A percentile compares a stretch with the other conserved stretches of the same genome.
Evolutionary conservation across 2,888 invertebrate species (phyloP).

Genomic region (Meiosimyza decipiens): DNA sequence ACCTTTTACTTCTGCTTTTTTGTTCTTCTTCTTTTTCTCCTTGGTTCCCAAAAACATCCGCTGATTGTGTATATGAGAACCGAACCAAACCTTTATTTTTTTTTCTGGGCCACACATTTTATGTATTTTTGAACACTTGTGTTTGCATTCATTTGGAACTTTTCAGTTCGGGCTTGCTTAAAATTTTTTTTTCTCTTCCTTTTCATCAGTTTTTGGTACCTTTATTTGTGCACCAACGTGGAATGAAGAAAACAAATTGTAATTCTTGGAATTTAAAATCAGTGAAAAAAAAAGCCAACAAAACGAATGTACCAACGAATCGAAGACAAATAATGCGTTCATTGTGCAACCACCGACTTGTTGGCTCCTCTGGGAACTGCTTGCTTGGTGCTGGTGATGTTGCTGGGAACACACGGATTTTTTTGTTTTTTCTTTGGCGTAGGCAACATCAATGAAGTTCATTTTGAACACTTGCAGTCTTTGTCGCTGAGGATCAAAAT

Average conservation of each 20-base stretch:
- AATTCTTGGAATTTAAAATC: constrained; percentile 35
- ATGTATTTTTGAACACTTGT: constrained; percentile 30
- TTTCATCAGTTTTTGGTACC: background rate
- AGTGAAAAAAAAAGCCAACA: constrained; percentile 16
- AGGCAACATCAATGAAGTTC: no score
- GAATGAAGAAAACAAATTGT: background rate
- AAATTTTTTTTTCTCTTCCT: background rate
- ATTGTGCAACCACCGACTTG: constrained; percentile 34
- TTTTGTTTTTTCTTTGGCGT: no score
- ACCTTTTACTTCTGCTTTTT: no score
- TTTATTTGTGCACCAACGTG: constrained; percentile 9
- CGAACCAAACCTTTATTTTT: no score
- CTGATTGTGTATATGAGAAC: no score
- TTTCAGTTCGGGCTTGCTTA: background rate
- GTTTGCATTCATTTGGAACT: constrained; percentile 14
- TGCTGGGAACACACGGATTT: no score
- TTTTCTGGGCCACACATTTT: background rate
- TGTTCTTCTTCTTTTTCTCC: no score
- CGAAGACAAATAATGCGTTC: constrained; percentile 36
- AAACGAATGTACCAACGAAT: constrained; percentile 1
- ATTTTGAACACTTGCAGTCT: no score
- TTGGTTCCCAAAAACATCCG: no score
- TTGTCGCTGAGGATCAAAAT: no score
- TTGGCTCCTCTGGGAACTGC: constrained; percentile 25
- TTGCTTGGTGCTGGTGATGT: background rate